These are phyloP conservation scores for Patella vulgata DNA, from an alignment of 1,140 invertebrate genomes.

Conservation along the genomic window DNA sequence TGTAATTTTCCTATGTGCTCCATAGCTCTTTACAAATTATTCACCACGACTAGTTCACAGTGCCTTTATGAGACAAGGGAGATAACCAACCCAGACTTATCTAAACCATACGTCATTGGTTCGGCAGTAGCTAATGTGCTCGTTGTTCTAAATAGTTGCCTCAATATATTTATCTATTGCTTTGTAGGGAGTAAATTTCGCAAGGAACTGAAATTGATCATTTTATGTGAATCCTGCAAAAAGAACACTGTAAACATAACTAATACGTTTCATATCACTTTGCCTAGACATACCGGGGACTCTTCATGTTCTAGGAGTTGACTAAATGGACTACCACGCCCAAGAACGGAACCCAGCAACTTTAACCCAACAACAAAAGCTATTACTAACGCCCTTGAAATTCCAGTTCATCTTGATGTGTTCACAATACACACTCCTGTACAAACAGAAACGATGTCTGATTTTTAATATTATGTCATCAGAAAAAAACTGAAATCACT, in stretches of 20 bases:
- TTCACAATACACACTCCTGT: no score
- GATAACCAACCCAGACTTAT: slow-evolving; percentile 2
- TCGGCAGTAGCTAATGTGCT: slow-evolving; percentile 31
- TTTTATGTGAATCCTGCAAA: slow-evolving; percentile 12
- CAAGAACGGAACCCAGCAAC: not conserved
- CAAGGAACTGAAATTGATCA: slow-evolving; percentile 25
- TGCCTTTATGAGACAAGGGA: slow-evolving; percentile 27
- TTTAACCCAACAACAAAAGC: slow-evolving; percentile 35
- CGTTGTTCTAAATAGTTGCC: slow-evolving; percentile 42
- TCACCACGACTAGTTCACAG: slow-evolving; percentile 15
- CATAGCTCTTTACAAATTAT: slow-evolving; percentile 27
- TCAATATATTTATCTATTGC: slow-evolving; percentile 42
- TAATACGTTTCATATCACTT: not conserved
- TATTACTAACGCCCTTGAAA: no score
- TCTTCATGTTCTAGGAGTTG: not conserved
- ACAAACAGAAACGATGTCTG: no score
- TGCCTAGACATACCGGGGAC: not conserved
- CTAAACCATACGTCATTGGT: slow-evolving; percentile 18
- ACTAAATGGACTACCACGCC: not conserved
- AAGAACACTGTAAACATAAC: not conserved
- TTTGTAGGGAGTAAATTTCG: slow-evolving; percentile 39
- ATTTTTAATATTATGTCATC: no score
- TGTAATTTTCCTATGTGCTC: slow-evolving; percentile 40
- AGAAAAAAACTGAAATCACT: no score
- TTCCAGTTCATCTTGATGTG: no score